Base-by-base conservation (phyloP, 1,140 invertebrate genomes). In the Trichoplusia ni region DNA sequence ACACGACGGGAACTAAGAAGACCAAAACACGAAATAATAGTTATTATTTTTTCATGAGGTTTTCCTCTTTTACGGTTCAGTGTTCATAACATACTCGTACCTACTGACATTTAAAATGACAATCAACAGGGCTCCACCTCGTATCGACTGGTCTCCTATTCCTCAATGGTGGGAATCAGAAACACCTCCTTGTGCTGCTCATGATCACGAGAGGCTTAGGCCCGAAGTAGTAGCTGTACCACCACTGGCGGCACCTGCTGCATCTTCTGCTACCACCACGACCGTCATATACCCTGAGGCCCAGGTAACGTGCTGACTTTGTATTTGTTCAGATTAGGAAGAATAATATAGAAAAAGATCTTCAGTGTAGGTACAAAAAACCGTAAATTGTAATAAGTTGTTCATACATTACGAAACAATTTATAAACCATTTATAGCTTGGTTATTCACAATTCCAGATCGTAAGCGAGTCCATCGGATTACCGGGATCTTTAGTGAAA, bases 391-490 rank as follows among this genome's bases (percentile, higher is more conserved):
- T n/a, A n/a, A n/a, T n/a, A n/a, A n/a, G n/a, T n/a, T n/a, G n/a
- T n/a, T n/a, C n/a, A n/a, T n/a, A n/a, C n/a, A n/a, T n/a, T n/a
- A n/a, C n/a, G n/a, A n/a, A n/a, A n/a, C n/a, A n/a, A n/a, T n/a
- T n/a, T n/a, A n/a, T n/a, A n/a, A n/a, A n/a, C n/a, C n/a, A n/a
- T n/a, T n/a, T n/a, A 1, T 14, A 25, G 2, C 27, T 46, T 46
- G 0, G 9, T 4, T 62, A 63, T 67, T n/a, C n/a, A n/a, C n/a
- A n/a, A 51, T 86, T 90, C n/a, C 91, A 97, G 96, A 98, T 99
- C 75, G 93, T 99, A 0, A 98, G 99, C 90, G 98, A 99, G 91
- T 97, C 96, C 60, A 95, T 99, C 60, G 93, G 94, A 8, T 98
- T 99, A 68, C 97, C 98, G 2, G 97, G 97, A 19, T 97, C 98